Base-by-base conservation (phyloP, 2,888 invertebrate species). In the Drosophila prolongata region DNA sequence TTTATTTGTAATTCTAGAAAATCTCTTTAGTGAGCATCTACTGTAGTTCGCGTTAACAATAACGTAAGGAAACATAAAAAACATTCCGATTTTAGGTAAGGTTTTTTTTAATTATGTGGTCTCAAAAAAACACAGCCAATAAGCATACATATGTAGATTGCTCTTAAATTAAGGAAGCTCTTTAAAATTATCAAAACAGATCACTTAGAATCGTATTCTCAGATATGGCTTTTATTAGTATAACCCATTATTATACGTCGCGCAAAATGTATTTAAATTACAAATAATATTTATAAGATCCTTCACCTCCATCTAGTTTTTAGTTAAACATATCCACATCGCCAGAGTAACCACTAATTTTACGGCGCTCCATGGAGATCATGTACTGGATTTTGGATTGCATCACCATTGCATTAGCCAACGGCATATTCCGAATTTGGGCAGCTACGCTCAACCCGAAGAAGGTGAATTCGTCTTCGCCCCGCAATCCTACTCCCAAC, bases 391-490 rank as follows among this genome's bases (percentile, higher is more conserved):
- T 87, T n/a, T 72, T 87, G 0, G 82, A 78, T 14, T 89, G 88
- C 79, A 83, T 85, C 6, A 71, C 49, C 85, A 89, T 74, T 0
- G 84, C 87, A 66, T 67, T 77, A 27, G 70, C 59, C 5, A 84
- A 54, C 0, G 84, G 89, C 87, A 84, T 83, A 40, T 52, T 70
- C 5, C 84, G 76, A 2, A 88, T 61, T 37, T 84, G 89, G 1
- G 87, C 87, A 3, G 72, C 79, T 10, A 84, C 79, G 38, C 84
- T 87, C 3, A 83, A 55, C 1, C 87, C 84, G 13, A 88, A 84
- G 46, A 53, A 88, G n/a, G 79, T 77, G 14, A 84, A 84, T 54
- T 84, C 89, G 47, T 84, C 87, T 19, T 87, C 89, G 11, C 37
- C 42, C 3, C 58, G 67, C 38, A 38, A 19, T 14, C 37, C 50